Evolutionary conservation across 2,888 invertebrate species (phyloP).

Genomic region (Alcis repandata): DNA sequence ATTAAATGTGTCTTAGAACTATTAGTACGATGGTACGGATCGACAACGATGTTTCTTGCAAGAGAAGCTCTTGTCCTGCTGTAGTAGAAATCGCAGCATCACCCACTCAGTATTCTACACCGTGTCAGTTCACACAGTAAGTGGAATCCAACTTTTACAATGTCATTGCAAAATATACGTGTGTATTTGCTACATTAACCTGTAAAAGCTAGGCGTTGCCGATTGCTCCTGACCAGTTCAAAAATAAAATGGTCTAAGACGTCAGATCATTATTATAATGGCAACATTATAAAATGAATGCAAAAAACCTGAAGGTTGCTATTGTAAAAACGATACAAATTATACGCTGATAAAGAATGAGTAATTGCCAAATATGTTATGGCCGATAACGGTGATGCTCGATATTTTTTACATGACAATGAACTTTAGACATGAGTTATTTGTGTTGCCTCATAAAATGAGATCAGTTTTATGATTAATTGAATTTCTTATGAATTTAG

Average conservation of each 20-base stretch:
- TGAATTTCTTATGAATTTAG: background rate
- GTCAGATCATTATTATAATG: slow-evolving; percentile 37
- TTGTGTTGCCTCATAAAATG: slow-evolving; percentile 1
- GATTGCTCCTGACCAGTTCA: background rate
- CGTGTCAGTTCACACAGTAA: no score
- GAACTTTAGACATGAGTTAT: slow-evolving; percentile 28
- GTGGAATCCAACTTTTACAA: no score
- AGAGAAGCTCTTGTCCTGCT: background rate
- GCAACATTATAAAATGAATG: slow-evolving; percentile 20
- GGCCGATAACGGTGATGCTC: slow-evolving; percentile 27
- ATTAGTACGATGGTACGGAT: no score
- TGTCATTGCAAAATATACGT: background rate
- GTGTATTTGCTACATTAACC: background rate
- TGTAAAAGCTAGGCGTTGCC: slow-evolving; percentile 15
- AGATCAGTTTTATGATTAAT: background rate
- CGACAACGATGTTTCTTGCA: no score
- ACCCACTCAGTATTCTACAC: no score
- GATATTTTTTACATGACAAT: slow-evolving; percentile 26
- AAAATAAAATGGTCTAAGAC: slow-evolving; percentile 4
- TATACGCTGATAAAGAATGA: slow-evolving; percentile 27
- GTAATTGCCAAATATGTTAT: slow-evolving; percentile 36
- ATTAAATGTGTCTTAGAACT: no score
- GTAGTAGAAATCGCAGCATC: background rate
- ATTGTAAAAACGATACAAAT: slow-evolving; percentile 43
- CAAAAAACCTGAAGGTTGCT: slow-evolving; percentile 45